phyloP scores from a whole-genome alignment of 2,888 invertebrate species.

The Diadegma fenestrale region DNA sequence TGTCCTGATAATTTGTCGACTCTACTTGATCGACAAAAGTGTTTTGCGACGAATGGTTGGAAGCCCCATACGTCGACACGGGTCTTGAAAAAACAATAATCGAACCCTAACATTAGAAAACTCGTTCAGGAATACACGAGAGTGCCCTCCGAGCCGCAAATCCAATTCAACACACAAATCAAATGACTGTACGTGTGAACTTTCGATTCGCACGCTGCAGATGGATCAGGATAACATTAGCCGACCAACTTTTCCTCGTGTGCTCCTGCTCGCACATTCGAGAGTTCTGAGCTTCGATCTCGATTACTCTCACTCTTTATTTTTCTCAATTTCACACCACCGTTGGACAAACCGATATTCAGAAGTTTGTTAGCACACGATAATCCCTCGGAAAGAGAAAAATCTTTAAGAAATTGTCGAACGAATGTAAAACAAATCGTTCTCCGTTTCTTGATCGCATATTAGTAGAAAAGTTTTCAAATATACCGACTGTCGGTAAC shows the following conservation, averaged over 20 bases:
- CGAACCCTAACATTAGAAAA: slow-evolving; percentile 50
- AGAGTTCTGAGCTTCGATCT: slow-evolving; percentile 66
- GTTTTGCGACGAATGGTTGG: slow-evolving; percentile 80
- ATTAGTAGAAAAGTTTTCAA: too few relatives aligned
- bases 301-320: slow-evolving; percentile 65
- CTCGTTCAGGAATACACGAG: not conserved
- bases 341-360: slow-evolving; percentile 19
- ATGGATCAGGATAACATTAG: not conserved
- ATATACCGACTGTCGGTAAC: not conserved
- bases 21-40: slow-evolving; percentile 84
- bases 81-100: slow-evolving; percentile 65
- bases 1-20: slow-evolving; percentile 78
- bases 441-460: not conserved
- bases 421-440: not conserved
- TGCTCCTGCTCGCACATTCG: slow-evolving; percentile 48
- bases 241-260: slow-evolving; percentile 38
- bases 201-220: not conserved
- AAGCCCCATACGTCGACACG: slow-evolving; percentile 73
- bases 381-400: not conserved
- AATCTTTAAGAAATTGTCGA: not conserved
- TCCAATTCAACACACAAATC: not conserved
- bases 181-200: not conserved
- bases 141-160: not conserved
- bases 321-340: slow-evolving; percentile 7
- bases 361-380: not conserved